Conservation (phyloP, 1,140 invertebrate species). For the Anastrepha obliqua region DNA sequence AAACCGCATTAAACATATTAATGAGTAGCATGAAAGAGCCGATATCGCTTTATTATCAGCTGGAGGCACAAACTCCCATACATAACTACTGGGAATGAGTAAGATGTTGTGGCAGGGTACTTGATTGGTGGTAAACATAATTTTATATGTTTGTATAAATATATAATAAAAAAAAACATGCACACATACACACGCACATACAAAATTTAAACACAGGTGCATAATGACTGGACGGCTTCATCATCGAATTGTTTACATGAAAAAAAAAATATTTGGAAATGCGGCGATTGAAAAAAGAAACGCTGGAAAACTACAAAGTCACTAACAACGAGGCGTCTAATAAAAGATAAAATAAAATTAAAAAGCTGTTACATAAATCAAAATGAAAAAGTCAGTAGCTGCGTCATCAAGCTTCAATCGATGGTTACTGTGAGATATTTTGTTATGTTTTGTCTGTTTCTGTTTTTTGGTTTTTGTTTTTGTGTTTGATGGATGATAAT, state of each 20-base stretch:
- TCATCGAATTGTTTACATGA: constrained; percentile 11
- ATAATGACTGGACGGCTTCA: constrained; percentile 37
- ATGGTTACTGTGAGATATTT: not conserved
- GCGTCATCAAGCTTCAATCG: not conserved
- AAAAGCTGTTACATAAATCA: not conserved
- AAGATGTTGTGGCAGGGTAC: not conserved
- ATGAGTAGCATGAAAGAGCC: not conserved
- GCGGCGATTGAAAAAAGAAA: not conserved
- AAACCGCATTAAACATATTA: not conserved
- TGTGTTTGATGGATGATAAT: not conserved
- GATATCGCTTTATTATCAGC: not conserved
- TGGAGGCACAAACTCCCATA: not conserved
- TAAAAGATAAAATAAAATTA: constrained; percentile 9
- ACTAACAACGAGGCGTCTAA: not conserved
- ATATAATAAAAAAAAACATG: not conserved
- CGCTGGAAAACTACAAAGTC: not conserved
- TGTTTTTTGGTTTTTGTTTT: not conserved
- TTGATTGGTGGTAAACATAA: constrained; percentile 10
- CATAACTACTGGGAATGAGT: not conserved
- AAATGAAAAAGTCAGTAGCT: constrained; percentile 1
- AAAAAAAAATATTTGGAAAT: constrained; percentile 26
- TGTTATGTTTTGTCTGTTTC: not conserved
- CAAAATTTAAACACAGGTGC: not conserved
- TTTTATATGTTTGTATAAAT: not conserved
- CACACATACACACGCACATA: not conserved